A percentile compares a stretch with the other conserved stretches of the same genome.
Conservation (phyloP, 2,888 invertebrate genomes). For the Aphidius colemani region DNA sequence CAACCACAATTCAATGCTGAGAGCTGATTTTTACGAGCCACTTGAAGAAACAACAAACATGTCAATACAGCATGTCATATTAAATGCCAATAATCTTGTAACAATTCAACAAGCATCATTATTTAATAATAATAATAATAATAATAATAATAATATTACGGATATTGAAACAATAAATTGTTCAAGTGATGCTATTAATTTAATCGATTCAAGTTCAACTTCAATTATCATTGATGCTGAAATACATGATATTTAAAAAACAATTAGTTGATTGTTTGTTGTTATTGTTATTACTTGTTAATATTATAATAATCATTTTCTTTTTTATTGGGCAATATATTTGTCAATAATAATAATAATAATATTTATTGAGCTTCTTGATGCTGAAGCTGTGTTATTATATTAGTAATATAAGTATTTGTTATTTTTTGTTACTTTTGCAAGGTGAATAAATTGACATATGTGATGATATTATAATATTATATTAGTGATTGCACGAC, state of each 20-base stretch:
- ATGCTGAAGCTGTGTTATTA: too few species aligned
- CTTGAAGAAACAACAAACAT: conserved; percentile 46
- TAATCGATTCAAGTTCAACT: conserved; percentile 18
- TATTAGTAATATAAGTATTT: too few species aligned
- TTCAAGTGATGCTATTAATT: conserved; percentile 17
- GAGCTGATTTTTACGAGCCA: conserved; percentile 51
- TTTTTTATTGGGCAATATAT: too few species aligned
- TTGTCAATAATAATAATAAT: too few species aligned
- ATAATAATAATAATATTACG: conserved; percentile 14
- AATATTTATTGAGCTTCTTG: too few species aligned
- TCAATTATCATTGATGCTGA: conserved; percentile 49
- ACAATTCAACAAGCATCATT: conserved; percentile 22
- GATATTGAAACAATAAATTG: conserved; percentile 27
- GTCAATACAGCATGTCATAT: conserved; percentile 15
- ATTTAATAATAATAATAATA: conserved; percentile 25
- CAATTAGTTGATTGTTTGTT: too few species aligned
- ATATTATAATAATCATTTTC: too few species aligned
- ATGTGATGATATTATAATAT: too few species aligned
- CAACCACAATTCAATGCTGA: conserved; percentile 44
- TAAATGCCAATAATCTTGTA: conserved; percentile 13
- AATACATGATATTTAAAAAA: conserved; percentile 38
- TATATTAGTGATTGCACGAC: too few species aligned
- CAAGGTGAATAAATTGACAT: too few species aligned
- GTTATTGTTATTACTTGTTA: too few species aligned
- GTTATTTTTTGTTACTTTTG: too few species aligned